Conservation (phyloP, 2,888 invertebrate species). For the Drosophila kanekoi region DNA sequence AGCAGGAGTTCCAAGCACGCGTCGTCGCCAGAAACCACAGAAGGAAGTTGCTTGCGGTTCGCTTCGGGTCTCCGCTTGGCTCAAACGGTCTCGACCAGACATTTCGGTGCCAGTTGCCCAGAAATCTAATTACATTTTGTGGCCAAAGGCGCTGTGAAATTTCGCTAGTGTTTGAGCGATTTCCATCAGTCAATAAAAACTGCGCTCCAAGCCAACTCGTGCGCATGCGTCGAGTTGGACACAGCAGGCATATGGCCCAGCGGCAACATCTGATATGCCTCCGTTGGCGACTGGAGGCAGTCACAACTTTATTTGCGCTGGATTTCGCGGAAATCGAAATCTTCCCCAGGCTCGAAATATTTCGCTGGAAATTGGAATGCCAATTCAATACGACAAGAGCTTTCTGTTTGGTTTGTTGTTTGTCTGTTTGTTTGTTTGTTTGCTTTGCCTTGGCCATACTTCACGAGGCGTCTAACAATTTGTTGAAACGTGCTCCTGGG, state of each 20-base stretch:
- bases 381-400: constrained; percentile 33
- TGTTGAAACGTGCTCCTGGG: constrained; percentile 49
- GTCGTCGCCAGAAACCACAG: constrained; percentile 56
- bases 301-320: constrained; percentile 77
- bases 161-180: constrained; percentile 75
- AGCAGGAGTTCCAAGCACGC: constrained; percentile 77
- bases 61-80: constrained; percentile 4
- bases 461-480: constrained; percentile 54
- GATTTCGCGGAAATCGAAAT: constrained; percentile 75
- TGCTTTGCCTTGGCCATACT: constrained; percentile 9
- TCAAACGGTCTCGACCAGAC: neutral
- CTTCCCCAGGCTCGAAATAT: constrained; percentile 57
- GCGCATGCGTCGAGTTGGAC: constrained; percentile 28
- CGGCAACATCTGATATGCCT: constrained; percentile 66
- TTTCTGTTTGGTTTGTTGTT: constrained; percentile 3
- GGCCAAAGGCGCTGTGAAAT: constrained; percentile 51
- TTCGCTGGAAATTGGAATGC: constrained; percentile 75
- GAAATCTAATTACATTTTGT: constrained; percentile 80
- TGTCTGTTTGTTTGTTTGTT: neutral
- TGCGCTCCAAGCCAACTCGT: constrained; percentile 24
- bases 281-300: constrained; percentile 25
- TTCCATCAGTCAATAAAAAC: constrained; percentile 83
- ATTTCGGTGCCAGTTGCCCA: constrained; percentile 5
- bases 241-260: constrained; percentile 67
- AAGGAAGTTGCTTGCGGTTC: constrained; percentile 47